Evolutionary conservation across 2,888 invertebrate genomes (phyloP).

Genomic region (Mesodorylaimus sp.): DNA sequence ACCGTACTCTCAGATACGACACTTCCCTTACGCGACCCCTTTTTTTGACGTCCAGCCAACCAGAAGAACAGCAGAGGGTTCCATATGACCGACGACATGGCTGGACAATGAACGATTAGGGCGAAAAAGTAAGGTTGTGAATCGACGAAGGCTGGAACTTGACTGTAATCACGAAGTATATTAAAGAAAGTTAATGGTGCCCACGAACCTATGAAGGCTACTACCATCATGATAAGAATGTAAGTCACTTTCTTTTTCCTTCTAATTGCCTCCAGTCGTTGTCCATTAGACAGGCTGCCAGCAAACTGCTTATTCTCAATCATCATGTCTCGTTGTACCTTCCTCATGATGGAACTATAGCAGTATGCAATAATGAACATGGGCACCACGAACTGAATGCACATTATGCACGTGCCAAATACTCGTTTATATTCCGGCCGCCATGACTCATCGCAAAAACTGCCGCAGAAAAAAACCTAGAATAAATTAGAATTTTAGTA

Average conservation of each 20-base stretch:
- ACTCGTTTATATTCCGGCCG: slow-evolving; percentile 55
- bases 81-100: slow-evolving; percentile 25
- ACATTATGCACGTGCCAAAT: slow-evolving; percentile 66
- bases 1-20: too few relatives aligned
- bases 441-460: slow-evolving; percentile 48
- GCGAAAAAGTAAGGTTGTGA: slow-evolving; percentile 25
- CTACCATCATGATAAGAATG: slow-evolving; percentile 90
- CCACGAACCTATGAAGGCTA: slow-evolving; percentile 27
- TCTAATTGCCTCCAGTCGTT: slow-evolving; percentile 32
- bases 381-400: slow-evolving; percentile 74
- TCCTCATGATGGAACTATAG: slow-evolving; percentile 49
- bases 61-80: slow-evolving; percentile 29
- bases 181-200: slow-evolving; percentile 25
- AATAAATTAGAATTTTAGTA: too few relatives aligned
- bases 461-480: slow-evolving; percentile 19
- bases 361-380: slow-evolving; percentile 79
- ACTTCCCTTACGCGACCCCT: too few relatives aligned
- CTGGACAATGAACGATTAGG: slow-evolving; percentile 23
- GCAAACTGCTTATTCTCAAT: slow-evolving; percentile 3
- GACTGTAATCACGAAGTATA: slow-evolving; percentile 25
- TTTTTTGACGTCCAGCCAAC: too few relatives aligned
- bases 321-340: slow-evolving; percentile 6
- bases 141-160: slow-evolving; percentile 16
- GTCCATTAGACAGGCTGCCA: not conserved
- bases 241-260: slow-evolving; percentile 74